A percentile compares a stretch with the other conserved stretches of the same genome.
phyloP scores from a whole-genome alignment of 2,797 vertebrate species.

The Psittacula echo region DNA sequence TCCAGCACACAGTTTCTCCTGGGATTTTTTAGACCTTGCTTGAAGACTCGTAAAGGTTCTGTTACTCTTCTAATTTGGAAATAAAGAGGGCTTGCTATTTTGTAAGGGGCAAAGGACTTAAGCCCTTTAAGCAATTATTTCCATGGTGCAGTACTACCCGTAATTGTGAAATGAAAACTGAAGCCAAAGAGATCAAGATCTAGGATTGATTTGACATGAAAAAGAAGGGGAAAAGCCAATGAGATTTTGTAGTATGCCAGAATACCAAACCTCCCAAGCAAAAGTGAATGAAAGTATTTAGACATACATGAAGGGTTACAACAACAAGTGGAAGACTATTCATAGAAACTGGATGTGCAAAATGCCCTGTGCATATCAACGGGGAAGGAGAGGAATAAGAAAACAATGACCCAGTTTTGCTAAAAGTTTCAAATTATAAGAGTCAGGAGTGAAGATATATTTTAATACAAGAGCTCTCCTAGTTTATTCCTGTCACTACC shows the following conservation, averaged over 20 bases:
- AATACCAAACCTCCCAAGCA: neutral
- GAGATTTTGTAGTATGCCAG: neutral
- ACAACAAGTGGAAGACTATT: neutral
- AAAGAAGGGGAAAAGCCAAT: neutral
- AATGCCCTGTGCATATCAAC: neutral
- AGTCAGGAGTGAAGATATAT: neutral
- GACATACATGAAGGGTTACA: neutral
- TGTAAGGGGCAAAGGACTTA: neutral
- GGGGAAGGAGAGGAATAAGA: neutral
- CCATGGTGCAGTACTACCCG: neutral
- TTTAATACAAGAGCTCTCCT: neutral
- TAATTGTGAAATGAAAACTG: constrained; percentile 7
- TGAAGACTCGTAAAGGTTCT: constrained; percentile 25
- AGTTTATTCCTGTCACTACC: neutral
- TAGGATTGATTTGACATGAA: neutral
- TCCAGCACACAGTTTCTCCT: neutral
- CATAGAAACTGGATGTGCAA: neutral
- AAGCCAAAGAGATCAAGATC: constrained; percentile 7
- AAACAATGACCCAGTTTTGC: neutral
- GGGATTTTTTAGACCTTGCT: neutral
- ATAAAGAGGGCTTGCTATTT: constrained; percentile 1
- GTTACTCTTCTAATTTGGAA: constrained; percentile 43
- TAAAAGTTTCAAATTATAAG: neutral
- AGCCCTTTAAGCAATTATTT: constrained; percentile 27
- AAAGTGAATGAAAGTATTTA: neutral